A percentile compares a stretch with the other conserved stretches of the same genome.
These are phyloP conservation scores for Nannospalax galili DNA, from an alignment of 2,113 vertebrate species.

Conservation along the genomic window DNA sequence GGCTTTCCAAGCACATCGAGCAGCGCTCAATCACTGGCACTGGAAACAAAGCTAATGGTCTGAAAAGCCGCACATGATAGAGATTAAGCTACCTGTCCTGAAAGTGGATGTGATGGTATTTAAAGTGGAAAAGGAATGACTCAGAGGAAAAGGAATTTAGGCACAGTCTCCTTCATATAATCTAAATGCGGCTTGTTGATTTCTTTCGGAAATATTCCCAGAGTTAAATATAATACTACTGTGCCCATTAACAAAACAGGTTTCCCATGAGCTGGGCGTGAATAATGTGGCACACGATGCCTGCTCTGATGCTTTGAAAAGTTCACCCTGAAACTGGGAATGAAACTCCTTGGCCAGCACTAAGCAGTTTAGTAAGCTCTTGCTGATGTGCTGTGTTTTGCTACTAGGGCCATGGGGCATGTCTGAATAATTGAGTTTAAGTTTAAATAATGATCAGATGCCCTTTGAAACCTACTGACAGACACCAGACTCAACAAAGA, in stretches of 20 bases:
- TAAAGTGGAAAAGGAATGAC: slow-evolving; percentile 81
- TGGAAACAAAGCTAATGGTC: slow-evolving; percentile 83
- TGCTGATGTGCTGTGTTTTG: background rate
- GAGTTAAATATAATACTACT: slow-evolving; percentile 39
- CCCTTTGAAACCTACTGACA: slow-evolving; percentile 56
- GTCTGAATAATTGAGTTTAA: slow-evolving; percentile 73
- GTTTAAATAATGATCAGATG: slow-evolving; percentile 75
- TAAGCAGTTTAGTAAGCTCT: background rate
- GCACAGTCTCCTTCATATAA: slow-evolving; percentile 74
- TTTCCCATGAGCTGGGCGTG: slow-evolving; percentile 34
- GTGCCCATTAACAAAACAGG: slow-evolving; percentile 48
- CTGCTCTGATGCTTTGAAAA: slow-evolving; percentile 3
- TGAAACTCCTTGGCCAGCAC: slow-evolving; percentile 6
- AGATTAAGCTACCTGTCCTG: slow-evolving; percentile 90
- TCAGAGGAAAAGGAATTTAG: slow-evolving; percentile 84
- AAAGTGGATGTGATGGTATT: slow-evolving; percentile 85
- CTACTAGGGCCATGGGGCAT: slow-evolving; percentile 1
- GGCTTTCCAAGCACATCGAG: slow-evolving; percentile 80
- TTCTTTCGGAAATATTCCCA: slow-evolving; percentile 60
- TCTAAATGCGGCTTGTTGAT: slow-evolving; percentile 32
- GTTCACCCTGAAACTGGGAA: slow-evolving; percentile 42
- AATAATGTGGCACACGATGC: background rate
- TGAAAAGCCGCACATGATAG: slow-evolving; percentile 86
- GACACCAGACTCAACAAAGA: slow-evolving; percentile 70
- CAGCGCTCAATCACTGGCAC: slow-evolving; percentile 83